Evolutionary conservation across 2,888 invertebrate species (phyloP).

Genomic region (Drosophila peninsularis): DNA sequence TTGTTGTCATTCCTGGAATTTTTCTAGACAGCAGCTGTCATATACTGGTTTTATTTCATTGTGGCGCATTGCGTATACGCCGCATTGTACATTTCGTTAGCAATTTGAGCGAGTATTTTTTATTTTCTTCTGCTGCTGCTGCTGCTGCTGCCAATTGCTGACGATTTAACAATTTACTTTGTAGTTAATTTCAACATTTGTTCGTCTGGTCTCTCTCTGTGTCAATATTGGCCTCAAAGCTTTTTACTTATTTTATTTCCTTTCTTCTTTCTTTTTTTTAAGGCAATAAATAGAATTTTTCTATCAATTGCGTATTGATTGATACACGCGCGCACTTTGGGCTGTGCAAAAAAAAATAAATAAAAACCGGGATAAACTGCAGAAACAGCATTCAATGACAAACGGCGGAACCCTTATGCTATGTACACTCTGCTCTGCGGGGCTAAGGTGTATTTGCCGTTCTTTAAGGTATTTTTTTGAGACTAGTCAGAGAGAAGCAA

Average conservation of each 20-base stretch:
- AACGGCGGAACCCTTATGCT: constrained; percentile 12
- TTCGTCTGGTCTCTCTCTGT: constrained; percentile 20
- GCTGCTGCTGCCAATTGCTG: constrained; percentile 15
- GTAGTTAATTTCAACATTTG: constrained; percentile 59
- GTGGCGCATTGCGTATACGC: constrained; percentile 64
- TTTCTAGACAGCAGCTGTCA: constrained; percentile 4
- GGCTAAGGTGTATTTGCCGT: not conserved
- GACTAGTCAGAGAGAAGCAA: not conserved
- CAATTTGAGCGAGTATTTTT: constrained; percentile 35
- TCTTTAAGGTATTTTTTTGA: too few species aligned
- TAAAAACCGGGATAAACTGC: not conserved
- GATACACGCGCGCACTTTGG: constrained; percentile 54
- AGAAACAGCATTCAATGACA: not conserved
- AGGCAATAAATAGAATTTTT: constrained; percentile 72
- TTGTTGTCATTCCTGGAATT: not conserved
- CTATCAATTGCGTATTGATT: constrained; percentile 81
- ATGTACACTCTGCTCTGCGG: not conserved
- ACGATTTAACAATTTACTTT: constrained; percentile 70
- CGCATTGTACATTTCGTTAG: constrained; percentile 50
- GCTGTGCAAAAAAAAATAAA: not conserved
- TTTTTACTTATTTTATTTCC: constrained; percentile 11
- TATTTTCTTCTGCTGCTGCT: not conserved
- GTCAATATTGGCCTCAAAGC: constrained; percentile 60
- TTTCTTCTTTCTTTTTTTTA: constrained; percentile 15
- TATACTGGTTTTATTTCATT: not conserved